phyloP scores from a whole-genome alignment of 2,888 invertebrate genomes.

The Girardia tigrina region DNA sequence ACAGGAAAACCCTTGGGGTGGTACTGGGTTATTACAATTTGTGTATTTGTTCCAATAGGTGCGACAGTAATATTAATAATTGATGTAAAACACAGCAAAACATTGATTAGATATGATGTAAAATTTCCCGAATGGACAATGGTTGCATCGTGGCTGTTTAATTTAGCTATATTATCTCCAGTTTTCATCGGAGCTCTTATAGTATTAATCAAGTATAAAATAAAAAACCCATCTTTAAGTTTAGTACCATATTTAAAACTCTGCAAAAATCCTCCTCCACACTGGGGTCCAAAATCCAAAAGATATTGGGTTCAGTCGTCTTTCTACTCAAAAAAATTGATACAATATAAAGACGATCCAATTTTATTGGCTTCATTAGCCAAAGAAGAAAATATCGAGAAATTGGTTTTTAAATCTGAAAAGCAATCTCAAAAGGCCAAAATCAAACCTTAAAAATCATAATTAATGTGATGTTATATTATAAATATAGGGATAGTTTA shows the following conservation, averaged over 20 bases:
- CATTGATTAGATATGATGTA: neutral
- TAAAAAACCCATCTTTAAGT: neutral
- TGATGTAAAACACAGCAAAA: neutral
- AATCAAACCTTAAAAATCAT: neutral
- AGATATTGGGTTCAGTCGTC: neutral
- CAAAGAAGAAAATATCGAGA: neutral
- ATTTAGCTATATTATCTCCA: neutral
- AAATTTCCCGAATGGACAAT: neutral
- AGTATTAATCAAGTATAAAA: neutral
- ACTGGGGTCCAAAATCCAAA: constrained; percentile 10
- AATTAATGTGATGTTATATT: no score
- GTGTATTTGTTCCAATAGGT: neutral
- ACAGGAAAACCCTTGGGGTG: neutral
- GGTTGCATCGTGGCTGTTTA: neutral
- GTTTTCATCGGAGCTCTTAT: neutral
- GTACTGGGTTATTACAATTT: neutral
- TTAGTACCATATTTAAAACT: neutral
- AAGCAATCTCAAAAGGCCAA: neutral
- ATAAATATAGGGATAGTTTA: no score
- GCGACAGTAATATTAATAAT: neutral
- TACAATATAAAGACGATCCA: neutral
- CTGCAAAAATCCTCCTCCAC: neutral
- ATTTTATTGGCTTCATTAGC: neutral
- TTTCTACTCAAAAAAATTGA: neutral
- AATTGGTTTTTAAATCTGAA: neutral